A percentile compares a stretch with the other conserved stretches of the same genome.
These are phyloP conservation scores for Penaeus japonicus DNA, from an alignment of 1,140 invertebrate genomes.

Conservation along the genomic window DNA sequence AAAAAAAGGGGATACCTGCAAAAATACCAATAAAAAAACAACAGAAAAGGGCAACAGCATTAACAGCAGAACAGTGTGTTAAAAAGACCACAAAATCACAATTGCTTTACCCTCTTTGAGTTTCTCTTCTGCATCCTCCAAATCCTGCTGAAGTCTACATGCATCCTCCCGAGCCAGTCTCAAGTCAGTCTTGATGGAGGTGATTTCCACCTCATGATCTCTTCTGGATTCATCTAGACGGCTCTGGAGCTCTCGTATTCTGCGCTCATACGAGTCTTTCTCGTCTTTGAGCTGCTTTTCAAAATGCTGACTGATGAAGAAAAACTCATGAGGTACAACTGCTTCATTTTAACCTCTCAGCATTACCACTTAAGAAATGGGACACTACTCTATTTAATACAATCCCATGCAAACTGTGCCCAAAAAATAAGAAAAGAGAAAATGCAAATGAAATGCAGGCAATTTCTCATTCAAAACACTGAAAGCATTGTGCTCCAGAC, in stretches of 20 bases:
- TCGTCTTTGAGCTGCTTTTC: constrained; percentile 57
- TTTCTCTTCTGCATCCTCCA: constrained; percentile 57
- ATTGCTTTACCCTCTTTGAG: constrained; percentile 51
- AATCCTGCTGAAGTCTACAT: constrained; percentile 53
- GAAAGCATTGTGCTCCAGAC: no score
- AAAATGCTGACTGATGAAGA: constrained; percentile 44
- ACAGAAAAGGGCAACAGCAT: background rate
- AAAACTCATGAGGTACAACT: background rate
- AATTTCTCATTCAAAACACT: no score
- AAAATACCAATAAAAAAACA: background rate
- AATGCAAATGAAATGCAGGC: no score
- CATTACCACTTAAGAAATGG: background rate
- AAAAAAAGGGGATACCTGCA: no score
- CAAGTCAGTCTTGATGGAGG: constrained; percentile 54
- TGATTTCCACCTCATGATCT: constrained; percentile 49
- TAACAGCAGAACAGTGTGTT: background rate
- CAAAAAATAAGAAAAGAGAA: no score
- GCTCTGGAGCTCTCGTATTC: constrained; percentile 49
- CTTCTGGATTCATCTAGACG: constrained; percentile 52
- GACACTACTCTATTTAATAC: background rate
- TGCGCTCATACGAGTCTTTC: constrained; percentile 51
- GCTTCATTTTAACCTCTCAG: no score
- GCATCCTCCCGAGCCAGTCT: constrained; percentile 53
- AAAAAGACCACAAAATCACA: background rate
- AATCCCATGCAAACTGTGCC: background rate